Conservation (phyloP, 2,797 vertebrate species). For the Sarcophilus harrisii region DNA sequence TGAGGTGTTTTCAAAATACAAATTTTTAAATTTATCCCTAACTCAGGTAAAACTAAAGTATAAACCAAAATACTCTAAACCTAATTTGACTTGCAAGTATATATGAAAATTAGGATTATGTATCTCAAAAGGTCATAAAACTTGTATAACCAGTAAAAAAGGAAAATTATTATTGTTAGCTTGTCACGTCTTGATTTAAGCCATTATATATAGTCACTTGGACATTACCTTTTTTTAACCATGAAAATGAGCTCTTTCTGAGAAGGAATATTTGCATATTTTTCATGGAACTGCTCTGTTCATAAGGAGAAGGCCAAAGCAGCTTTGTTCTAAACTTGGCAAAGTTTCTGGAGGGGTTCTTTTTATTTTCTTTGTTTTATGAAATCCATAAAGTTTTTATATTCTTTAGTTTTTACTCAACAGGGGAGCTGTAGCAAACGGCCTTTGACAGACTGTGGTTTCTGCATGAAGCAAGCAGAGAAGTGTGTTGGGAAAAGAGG, state of each 20-base stretch:
- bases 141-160: constrained; percentile 71
- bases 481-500: constrained; percentile 86
- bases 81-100: constrained; percentile 83
- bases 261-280: constrained; percentile 84
- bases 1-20: constrained; percentile 34
- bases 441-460: constrained; percentile 85
- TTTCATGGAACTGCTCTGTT: constrained; percentile 79
- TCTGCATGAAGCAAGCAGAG: constrained; percentile 85
- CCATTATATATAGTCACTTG: constrained; percentile 67
- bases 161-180: constrained; percentile 66
- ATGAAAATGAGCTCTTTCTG: constrained; percentile 79
- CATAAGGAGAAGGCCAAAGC: constrained; percentile 82
- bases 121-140: constrained; percentile 69
- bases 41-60: constrained; percentile 8
- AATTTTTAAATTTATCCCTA: constrained; percentile 31
- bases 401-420: constrained; percentile 76
- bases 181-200: constrained; percentile 67
- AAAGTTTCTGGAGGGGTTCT: constrained; percentile 60
- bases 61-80: constrained; percentile 37
- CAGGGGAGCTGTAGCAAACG: constrained; percentile 81
- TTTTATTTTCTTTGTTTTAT: constrained; percentile 64
- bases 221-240: constrained; percentile 73
- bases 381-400: constrained; percentile 63
- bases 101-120: constrained; percentile 77
- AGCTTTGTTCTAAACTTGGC: constrained; percentile 77